Evolutionary conservation across 1,140 invertebrate species (phyloP).

Genomic region (Drosophila biarmipes): DNA sequence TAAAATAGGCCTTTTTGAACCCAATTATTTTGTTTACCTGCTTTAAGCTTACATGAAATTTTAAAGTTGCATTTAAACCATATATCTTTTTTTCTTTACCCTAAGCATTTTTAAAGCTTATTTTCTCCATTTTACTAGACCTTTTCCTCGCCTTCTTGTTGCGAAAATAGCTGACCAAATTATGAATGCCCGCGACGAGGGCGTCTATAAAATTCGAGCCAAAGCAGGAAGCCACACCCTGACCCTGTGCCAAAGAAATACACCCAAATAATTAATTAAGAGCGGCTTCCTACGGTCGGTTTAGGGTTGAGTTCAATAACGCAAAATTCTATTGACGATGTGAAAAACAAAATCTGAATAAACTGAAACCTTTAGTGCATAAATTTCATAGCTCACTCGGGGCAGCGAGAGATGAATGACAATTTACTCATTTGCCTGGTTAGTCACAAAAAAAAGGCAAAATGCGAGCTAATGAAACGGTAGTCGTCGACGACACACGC

Average conservation of each 20-base stretch:
- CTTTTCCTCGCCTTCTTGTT: background rate
- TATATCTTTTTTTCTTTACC: background rate
- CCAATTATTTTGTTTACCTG: conserved; percentile 1
- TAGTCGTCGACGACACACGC: conserved; percentile 55
- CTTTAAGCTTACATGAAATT: background rate
- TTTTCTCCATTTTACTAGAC: background rate
- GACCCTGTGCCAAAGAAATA: conserved; percentile 41
- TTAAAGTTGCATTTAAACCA: background rate
- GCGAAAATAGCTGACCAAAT: conserved; percentile 20
- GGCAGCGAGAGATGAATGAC: conserved; percentile 42
- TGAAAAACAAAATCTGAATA: conserved; percentile 21
- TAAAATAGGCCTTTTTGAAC: conserved; percentile 6
- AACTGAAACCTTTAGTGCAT: conserved; percentile 44
- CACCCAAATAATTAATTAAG: conserved; percentile 75
- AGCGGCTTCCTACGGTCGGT: conserved; percentile 38
- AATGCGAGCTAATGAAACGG: conserved; percentile 37
- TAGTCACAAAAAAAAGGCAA: conserved; percentile 26
- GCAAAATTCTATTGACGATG: conserved; percentile 18
- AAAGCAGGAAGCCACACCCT: conserved; percentile 73
- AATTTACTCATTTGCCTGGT: conserved; percentile 43
- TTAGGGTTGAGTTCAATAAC: conserved; percentile 37
- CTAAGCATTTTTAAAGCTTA: background rate
- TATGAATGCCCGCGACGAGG: conserved; percentile 22
- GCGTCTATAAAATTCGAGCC: conserved; percentile 7
- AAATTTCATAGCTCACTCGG: conserved; percentile 29